A percentile compares a stretch with the other conserved stretches of the same genome.
Conservation (phyloP, 2,113 vertebrate genomes). For the Burhinus bistriatus region DNA sequence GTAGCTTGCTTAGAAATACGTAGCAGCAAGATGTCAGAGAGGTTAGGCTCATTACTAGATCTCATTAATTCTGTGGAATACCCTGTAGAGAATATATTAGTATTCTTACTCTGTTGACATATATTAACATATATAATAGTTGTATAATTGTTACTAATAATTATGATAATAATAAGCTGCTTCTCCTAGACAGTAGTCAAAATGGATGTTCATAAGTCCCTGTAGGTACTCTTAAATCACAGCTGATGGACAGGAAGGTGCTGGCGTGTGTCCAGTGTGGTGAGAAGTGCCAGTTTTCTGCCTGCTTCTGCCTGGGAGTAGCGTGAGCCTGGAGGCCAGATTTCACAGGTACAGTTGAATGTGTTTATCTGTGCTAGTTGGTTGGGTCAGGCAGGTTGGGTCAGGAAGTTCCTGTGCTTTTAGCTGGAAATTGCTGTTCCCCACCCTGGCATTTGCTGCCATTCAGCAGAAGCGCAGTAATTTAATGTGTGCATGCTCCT, state of each 20-base stretch:
- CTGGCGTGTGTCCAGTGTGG: background rate
- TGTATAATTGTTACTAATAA: constrained; percentile 60
- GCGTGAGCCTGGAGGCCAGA: background rate
- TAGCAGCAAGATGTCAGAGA: constrained; percentile 23
- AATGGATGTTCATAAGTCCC: background rate
- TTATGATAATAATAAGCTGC: constrained; percentile 6
- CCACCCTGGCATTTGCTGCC: background rate
- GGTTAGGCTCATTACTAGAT: constrained; percentile 27
- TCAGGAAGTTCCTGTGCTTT: background rate
- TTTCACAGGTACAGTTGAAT: background rate
- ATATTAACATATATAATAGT: constrained; percentile 63
- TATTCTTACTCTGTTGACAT: constrained; percentile 57
- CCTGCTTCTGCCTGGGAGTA: background rate
- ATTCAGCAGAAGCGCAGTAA: background rate
- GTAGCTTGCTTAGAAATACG: constrained; percentile 20
- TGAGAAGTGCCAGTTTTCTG: background rate
- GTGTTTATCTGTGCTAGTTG: background rate
- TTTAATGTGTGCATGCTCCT: background rate
- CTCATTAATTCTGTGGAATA: constrained; percentile 53
- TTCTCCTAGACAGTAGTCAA: background rate
- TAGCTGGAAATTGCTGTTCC: background rate
- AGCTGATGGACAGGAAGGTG: background rate
- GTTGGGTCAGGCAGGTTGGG: background rate
- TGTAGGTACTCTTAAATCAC: background rate
- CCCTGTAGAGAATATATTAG: constrained; percentile 43